These are phyloP conservation scores for Telmatherina bonti DNA, from an alignment of 2,797 vertebrate genomes.

Conservation along the genomic window DNA sequence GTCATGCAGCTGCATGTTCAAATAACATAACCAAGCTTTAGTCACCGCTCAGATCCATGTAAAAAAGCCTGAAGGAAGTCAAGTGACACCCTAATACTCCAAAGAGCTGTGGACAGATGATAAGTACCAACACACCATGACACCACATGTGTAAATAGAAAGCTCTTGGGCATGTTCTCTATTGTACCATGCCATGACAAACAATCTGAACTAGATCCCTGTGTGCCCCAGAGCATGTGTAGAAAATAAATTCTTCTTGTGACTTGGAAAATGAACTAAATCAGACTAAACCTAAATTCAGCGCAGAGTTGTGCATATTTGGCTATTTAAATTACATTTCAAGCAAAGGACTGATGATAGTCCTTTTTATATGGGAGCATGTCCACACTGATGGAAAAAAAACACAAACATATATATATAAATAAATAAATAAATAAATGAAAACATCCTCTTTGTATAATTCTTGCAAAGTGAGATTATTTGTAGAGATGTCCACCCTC, in stretches of 20 bases:
- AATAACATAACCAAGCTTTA: conserved; percentile 39
- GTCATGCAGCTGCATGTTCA: conserved; percentile 14
- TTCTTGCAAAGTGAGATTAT: too few species aligned
- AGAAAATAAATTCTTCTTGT: conserved; percentile 1
- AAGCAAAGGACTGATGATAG: background rate
- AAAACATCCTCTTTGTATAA: too few species aligned
- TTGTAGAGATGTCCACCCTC: too few species aligned
- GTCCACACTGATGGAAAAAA: too few species aligned
- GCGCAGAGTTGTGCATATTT: background rate
- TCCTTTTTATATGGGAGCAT: too few species aligned
- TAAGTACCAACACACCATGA: conserved; percentile 57
- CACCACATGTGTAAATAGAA: conserved; percentile 54
- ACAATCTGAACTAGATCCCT: conserved; percentile 15
- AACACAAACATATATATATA: too few species aligned
- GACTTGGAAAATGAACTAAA: background rate
- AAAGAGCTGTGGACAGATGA: conserved; percentile 57
- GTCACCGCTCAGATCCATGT: conserved; percentile 29
- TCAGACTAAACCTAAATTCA: background rate
- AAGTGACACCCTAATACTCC: conserved; percentile 45
- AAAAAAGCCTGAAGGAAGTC: conserved; percentile 39
- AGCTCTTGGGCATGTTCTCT: conserved; percentile 32
- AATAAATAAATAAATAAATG: too few species aligned
- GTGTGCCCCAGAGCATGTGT: background rate
- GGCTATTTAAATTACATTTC: background rate
- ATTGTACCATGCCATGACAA: conserved; percentile 39